Base-by-base conservation (phyloP, 2,113 vertebrate genomes). In the Electrona antarctica region DNA sequence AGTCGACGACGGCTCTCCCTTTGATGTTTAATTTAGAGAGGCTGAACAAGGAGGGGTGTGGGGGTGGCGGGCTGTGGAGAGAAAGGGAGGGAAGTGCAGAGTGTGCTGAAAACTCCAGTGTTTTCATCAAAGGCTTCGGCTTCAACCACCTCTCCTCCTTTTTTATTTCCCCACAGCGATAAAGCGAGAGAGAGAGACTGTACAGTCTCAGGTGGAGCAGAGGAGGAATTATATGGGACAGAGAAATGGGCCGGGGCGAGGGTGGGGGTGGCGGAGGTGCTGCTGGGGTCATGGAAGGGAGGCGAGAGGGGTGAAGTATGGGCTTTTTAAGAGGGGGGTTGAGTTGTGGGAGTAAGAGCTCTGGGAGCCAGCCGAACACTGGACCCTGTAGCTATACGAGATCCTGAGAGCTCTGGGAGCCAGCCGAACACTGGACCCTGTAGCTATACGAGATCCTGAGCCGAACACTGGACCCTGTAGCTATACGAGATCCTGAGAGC, bases 21-120 rank as follows among this genome's bases (percentile, higher is more conserved):
- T 89, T 90, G 87, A 91, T 90, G 87, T 91, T 87, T 87, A 74
- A 83, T 87, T 87, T 81, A 83, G 77, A 85, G 74, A 49, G 68
- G 15, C 11, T 13, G 67, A 13, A 46, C 5, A 13, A 13, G 51
- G 1, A 13, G 10, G 9, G 3, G 59, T 11, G 56, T n/a, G 11
- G 62, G 66, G 65, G 59, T 69, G 50, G 67, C 51, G 58, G 12
- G 46, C 11, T 63, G 65, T 64, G 76, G 49, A 58, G 77, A 56
- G 77, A 15, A 56, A 55, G 54, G 66, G 68, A 82, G 21, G 60
- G 64, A 79, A 72, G 64, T 82, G 85, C 77, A 0, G 72, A 86
- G 72, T 78, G 64, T 74, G 74, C 80, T 85, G 72, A 88, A 41
- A 88, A 81, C 81, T 56, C 74, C 57, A 63, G 79, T 78, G 81